A percentile compares a stretch with the other conserved stretches of the same genome.
Conservation (phyloP, 2,113 vertebrate genomes). For the Dissostichus mawsoni region DNA sequence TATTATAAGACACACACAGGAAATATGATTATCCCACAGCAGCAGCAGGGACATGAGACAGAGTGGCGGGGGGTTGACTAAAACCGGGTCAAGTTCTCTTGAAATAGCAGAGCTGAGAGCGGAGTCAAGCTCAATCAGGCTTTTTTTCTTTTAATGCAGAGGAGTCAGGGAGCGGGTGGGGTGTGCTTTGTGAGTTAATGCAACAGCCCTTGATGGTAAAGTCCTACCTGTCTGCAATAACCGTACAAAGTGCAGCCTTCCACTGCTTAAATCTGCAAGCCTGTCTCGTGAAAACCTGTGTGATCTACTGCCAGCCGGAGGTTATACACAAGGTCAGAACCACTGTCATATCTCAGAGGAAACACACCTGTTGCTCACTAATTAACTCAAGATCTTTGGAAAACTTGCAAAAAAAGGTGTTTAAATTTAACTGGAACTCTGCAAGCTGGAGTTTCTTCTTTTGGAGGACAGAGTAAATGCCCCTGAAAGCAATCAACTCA, state of each 20-base stretch:
- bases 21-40: slow-evolving; percentile 60
- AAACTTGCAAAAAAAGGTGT: not conserved
- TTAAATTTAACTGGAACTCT: not conserved
- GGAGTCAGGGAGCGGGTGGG: not conserved
- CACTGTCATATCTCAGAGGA: not conserved
- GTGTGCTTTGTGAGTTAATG: slow-evolving; percentile 17
- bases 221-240: slow-evolving; percentile 23
- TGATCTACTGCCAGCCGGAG: slow-evolving; percentile 19
- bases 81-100: slow-evolving; percentile 28
- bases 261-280: not conserved
- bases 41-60: slow-evolving; percentile 23
- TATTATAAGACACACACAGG: slow-evolving; percentile 52
- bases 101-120: slow-evolving; percentile 29
- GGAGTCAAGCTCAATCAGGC: slow-evolving; percentile 9
- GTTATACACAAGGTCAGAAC: slow-evolving; percentile 40
- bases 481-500: slow-evolving; percentile 30
- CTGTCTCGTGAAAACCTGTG: slow-evolving; percentile 7
- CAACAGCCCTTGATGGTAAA: slow-evolving; percentile 39
- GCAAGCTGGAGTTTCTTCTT: not conserved
- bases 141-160: slow-evolving; percentile 9
- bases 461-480: slow-evolving; percentile 20
- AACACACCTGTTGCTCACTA: not conserved
- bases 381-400: slow-evolving; percentile 10
- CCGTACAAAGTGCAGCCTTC: not conserved
- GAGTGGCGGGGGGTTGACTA: not conserved